Percentiles rank a stretch among this genome's conserved stretches.
phyloP scores from a whole-genome alignment of 1,140 invertebrate genomes.

The Atta colombica region DNA sequence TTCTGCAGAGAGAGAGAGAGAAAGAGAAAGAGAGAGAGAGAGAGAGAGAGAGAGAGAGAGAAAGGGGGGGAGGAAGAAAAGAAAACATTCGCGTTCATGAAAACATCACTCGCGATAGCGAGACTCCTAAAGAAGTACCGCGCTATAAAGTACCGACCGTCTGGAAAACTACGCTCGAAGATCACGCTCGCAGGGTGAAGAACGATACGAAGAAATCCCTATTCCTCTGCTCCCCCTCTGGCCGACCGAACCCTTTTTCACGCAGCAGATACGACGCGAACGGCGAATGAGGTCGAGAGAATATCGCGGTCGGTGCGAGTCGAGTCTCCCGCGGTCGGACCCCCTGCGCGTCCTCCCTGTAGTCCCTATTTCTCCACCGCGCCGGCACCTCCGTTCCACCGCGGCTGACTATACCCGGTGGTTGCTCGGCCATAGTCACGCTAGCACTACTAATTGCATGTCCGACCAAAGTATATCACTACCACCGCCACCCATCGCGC shows the following conservation, averaged over 20 bases:
- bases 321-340: constrained; percentile 36
- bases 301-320: constrained; percentile 62
- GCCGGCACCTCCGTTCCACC: constrained; percentile 40
- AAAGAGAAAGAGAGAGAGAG: not conserved
- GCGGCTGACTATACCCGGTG: constrained; percentile 52
- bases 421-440: constrained; percentile 79
- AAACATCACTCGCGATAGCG: constrained; percentile 18
- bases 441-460: constrained; percentile 84
- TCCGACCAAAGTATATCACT: constrained; percentile 83
- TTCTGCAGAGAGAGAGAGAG: not conserved
- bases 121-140: not conserved
- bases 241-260: not conserved
- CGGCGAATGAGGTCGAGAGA: constrained; percentile 69
- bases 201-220: constrained; percentile 63
- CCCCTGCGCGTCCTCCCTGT: constrained; percentile 26
- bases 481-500: constrained; percentile 73
- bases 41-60: not conserved
- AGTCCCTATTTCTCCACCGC: constrained; percentile 9
- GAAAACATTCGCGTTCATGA: constrained; percentile 12
- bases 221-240: not conserved
- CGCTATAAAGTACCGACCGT: not conserved
- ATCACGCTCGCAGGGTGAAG: constrained; percentile 24
- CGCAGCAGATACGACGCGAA: constrained; percentile 24
- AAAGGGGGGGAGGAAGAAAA: not conserved
- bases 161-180: not conserved